Evolutionary conservation across 2,888 invertebrate species (phyloP).

Genomic region (Phanerotoma sp.): DNA sequence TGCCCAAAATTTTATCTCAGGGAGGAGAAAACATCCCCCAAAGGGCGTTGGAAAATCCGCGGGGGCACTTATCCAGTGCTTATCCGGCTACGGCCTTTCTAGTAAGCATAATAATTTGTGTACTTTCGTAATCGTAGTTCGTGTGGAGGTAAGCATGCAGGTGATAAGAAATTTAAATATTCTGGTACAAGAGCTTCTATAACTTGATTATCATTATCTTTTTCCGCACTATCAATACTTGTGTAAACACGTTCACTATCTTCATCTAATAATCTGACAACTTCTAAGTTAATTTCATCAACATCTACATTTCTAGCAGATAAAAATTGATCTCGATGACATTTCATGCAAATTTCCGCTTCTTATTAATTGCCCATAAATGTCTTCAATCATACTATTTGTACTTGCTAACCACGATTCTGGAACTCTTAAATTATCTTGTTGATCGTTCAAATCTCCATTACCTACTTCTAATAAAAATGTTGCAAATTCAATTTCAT

Average conservation of each 20-base stretch:
- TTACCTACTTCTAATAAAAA: constrained; percentile 33
- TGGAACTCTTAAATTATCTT: constrained; percentile 28
- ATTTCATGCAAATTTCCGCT: constrained; percentile 19
- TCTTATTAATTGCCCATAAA: constrained; percentile 24
- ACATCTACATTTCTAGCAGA: constrained; percentile 33
- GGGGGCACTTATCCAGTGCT: too few relatives aligned
- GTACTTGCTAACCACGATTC: constrained; percentile 20
- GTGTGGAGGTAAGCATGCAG: constrained; percentile 9
- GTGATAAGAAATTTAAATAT: constrained; percentile 25
- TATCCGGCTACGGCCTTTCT: too few relatives aligned
- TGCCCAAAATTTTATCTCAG: too few relatives aligned
- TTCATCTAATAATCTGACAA: constrained; percentile 28
- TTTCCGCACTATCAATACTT: constrained; percentile 22
- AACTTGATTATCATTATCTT: constrained; percentile 23
- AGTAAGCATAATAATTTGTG: too few relatives aligned
- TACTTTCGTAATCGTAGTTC: constrained; percentile 11
- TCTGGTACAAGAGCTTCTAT: constrained; percentile 22
- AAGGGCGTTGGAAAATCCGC: too few relatives aligned
- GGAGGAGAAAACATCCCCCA: too few relatives aligned
- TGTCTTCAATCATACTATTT: constrained; percentile 27
- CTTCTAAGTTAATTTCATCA: constrained; percentile 31
- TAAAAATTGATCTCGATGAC: constrained; percentile 29
- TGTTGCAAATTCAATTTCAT: constrained; percentile 30
- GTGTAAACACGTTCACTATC: constrained; percentile 25
- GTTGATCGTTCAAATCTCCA: constrained; percentile 29